Percentiles rank a stretch among this genome's conserved stretches.
Conservation (phyloP, 2,113 vertebrate species). For the Eptesicus fuscus region DNA sequence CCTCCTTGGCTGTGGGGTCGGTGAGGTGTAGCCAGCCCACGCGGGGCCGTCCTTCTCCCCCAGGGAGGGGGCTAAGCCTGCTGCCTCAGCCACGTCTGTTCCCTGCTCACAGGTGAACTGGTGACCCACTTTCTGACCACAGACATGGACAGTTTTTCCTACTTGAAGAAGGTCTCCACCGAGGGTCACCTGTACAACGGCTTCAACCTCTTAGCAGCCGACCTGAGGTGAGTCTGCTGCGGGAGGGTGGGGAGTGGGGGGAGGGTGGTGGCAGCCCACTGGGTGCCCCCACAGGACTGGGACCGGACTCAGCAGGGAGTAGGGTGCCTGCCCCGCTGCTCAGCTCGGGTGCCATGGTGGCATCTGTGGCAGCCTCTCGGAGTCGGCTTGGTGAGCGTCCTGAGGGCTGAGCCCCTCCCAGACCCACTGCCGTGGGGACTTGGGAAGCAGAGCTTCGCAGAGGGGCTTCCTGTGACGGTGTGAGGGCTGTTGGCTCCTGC, state of each 20-base stretch:
- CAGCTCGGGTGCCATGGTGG: background rate
- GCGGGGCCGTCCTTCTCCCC: background rate
- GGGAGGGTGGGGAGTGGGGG: too few relatives aligned
- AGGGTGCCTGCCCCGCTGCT: background rate
- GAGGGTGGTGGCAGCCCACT: background rate
- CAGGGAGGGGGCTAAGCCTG: background rate
- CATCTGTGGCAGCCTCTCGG: background rate
- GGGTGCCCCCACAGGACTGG: background rate
- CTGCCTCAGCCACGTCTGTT: background rate
- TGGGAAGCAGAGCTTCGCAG: too few relatives aligned
- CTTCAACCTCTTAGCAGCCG: slow-evolving; percentile 96
- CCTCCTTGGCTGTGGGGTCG: background rate
- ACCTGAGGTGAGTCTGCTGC: slow-evolving; percentile 90
- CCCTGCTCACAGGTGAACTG: slow-evolving; percentile 86
- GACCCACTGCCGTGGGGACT: background rate
- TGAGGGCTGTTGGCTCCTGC: background rate
- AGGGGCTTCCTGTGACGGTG: background rate
- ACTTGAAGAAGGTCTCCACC: slow-evolving; percentile 92
- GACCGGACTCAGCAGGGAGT: background rate
- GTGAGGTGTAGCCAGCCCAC: background rate
- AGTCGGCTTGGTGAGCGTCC: background rate
- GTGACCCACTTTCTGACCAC: slow-evolving; percentile 93
- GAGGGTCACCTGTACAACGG: slow-evolving; percentile 96
- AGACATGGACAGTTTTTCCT: slow-evolving; percentile 91
- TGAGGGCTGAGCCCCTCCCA: background rate